phyloP scores from a whole-genome alignment of 2,888 invertebrate species.

The Temnothorax unifasciatus region DNA sequence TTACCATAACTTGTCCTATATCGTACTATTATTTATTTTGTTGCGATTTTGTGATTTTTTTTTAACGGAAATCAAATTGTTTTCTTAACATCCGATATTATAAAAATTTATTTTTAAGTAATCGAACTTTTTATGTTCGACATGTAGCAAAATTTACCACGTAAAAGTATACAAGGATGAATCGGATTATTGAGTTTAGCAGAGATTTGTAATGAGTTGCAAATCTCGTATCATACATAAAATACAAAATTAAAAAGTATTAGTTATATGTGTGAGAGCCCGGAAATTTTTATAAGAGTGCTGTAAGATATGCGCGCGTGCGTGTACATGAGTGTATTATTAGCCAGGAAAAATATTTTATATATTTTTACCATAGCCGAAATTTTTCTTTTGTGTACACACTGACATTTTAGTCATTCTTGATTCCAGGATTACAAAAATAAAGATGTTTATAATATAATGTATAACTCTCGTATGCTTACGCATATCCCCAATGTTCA shows the following conservation, averaged over 20 bases:
- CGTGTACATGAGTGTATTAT: conserved; percentile 17
- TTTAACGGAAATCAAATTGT: background rate
- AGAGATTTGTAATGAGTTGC: background rate
- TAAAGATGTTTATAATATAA: conserved; percentile 41
- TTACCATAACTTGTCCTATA: background rate
- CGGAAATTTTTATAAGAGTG: conserved; percentile 8
- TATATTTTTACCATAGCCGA: conserved; percentile 28
- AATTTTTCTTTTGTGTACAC: conserved; percentile 21
- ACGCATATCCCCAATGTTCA: background rate
- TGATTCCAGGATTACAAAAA: conserved; percentile 33
- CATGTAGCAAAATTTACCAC: background rate
- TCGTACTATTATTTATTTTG: background rate
- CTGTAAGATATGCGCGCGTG: conserved; percentile 23
- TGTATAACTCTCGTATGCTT: background rate
- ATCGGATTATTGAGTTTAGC: conserved; percentile 2
- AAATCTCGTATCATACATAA: background rate
- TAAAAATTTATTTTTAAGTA: background rate
- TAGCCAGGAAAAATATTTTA: conserved; percentile 13
- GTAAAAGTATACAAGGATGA: background rate
- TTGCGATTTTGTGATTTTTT: background rate
- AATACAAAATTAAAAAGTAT: conserved; percentile 6
- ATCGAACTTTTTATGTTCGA: background rate
- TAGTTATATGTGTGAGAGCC: background rate
- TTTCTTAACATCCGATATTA: background rate
- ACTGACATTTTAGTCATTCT: conserved; percentile 36